Base-by-base conservation (phyloP, 2,113 vertebrate species). In the Perccottus glenii region DNA sequence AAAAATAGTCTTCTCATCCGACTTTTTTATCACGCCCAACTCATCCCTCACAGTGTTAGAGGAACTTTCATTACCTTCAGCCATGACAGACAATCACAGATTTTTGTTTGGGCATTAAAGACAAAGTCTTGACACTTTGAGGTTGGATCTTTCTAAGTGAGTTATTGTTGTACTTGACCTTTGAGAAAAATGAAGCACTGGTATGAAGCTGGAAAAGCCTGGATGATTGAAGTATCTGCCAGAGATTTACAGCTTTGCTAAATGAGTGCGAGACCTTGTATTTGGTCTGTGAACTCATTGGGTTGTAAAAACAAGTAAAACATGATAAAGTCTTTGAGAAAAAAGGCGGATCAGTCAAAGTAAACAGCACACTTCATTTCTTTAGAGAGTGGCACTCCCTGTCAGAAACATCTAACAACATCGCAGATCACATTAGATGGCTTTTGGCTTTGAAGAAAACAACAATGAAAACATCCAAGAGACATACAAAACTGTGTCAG, bases 41-140 rank as follows among this genome's bases (percentile, higher is more conserved):
- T 70, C 44, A 11, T 74, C 8, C 60, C 6, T 70, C 59, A 60
- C 15, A 63, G 38, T 64, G 16, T 36, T 44, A 52, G 16, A 58
- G 5, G 6, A 40, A 60, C 55, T 62, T 65, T 60, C 53, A 73
- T 49, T 50, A 51, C 6, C 19, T 27, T 27, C 19, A 46, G n/a
- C 53, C 2, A 11, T 38, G 52, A 66, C 45, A 12, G 6, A 68
- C 55, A 63, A 49, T 40, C 8, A 15, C 38, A 32, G 5, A 7
- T 66, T 69, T 78, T 33, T 75, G 42, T 67, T 62, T 40, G 38
- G 57, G 35, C 53, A 60, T 46, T 67, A 67, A 70, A 73, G 49
- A 50, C 60, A 33, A 32, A 57, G 57, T 16, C 32, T 16, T 47
- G 70, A 53, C 16, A 19, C 46, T 67, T 14, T 61, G 53, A 73